Percentiles rank a stretch among this genome's conserved stretches.
These are phyloP conservation scores for Ennomos quercinarius DNA, from an alignment of 2,888 invertebrate species.

Conservation along the genomic window DNA sequence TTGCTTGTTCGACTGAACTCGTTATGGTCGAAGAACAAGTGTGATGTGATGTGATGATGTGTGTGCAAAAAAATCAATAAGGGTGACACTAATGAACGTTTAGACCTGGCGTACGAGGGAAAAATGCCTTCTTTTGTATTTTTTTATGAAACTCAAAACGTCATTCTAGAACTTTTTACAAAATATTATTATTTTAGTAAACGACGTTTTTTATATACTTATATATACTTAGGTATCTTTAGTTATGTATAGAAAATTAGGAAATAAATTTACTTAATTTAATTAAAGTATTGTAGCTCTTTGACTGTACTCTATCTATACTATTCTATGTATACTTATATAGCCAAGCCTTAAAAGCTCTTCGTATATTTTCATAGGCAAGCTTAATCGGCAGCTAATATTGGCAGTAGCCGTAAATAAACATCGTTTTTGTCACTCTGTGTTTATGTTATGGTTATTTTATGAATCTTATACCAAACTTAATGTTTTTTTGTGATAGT, in stretches of 20 bases:
- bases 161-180: background rate
- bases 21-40: constrained; percentile 9
- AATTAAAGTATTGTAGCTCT: no score
- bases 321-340: no score
- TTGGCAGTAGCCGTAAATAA: no score
- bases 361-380: no score
- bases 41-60: no score
- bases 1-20: constrained; percentile 82
- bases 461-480: background rate
- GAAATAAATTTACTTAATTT: no score
- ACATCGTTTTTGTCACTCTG: no score
- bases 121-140: constrained; percentile 61
- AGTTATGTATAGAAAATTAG: no score
- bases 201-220: constrained; percentile 1
- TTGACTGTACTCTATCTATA: no score
- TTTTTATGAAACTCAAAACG: constrained; percentile 59
- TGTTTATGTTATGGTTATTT: background rate
- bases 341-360: no score
- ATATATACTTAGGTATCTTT: no score
- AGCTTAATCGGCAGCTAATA: no score
- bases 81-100: constrained; percentile 13
- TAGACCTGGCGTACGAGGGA: constrained; percentile 1
- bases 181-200: constrained; percentile 4
- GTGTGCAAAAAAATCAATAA: constrained; percentile 1
- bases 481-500: constrained; percentile 23